Percentiles rank a stretch among this genome's conserved stretches.
phyloP scores from a whole-genome alignment of 2,797 vertebrate genomes.

The Mormyrops attenuatus region DNA sequence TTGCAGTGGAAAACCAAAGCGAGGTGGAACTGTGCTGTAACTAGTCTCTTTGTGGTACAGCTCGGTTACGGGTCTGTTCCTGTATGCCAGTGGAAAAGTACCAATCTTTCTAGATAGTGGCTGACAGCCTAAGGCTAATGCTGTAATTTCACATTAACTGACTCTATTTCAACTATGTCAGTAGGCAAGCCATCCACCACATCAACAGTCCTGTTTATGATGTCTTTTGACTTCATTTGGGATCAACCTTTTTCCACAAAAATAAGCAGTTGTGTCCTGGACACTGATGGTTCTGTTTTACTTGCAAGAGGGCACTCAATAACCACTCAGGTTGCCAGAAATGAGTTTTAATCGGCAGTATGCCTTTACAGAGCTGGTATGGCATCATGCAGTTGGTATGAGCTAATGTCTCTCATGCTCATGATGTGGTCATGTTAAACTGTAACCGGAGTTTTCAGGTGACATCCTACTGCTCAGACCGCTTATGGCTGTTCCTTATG shows the following conservation, averaged over 20 bases:
- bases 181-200: not conserved
- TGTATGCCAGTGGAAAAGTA: not conserved
- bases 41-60: not conserved
- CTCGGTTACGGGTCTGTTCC: not conserved
- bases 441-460: not conserved
- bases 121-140: not conserved
- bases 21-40: too few species aligned
- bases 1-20: not conserved
- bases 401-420: not conserved
- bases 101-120: not conserved
- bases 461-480: not conserved
- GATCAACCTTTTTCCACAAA: not conserved
- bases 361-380: not conserved
- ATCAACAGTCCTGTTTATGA: not conserved
- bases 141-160: not conserved
- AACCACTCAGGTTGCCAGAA: not conserved
- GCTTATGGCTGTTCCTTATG: not conserved
- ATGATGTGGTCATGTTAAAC: not conserved
- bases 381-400: not conserved
- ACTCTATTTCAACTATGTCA: not conserved
- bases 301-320: not conserved
- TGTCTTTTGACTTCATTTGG: not conserved
- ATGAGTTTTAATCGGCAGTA: not conserved
- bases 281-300: not conserved
- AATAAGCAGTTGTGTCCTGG: not conserved